These are phyloP conservation scores for Parazoanthus darwini DNA, from an alignment of 92 coral and sea anemone species.

Conservation along the genomic window DNA sequence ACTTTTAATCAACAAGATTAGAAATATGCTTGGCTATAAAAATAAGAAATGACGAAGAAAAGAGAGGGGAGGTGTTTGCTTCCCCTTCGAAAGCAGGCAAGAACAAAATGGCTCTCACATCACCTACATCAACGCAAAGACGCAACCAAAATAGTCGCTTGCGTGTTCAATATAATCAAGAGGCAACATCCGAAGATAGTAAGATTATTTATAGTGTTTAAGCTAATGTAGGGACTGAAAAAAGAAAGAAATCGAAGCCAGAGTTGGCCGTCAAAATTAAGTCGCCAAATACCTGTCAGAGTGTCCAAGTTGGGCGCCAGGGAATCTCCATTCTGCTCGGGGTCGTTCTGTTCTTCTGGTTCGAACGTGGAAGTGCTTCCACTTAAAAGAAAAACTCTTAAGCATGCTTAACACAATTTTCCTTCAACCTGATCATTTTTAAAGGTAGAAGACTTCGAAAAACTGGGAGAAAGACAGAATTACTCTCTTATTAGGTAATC, in stretches of 20 bases:
- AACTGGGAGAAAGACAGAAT: not conserved
- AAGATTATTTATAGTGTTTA: not conserved
- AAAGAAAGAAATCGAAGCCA: not conserved
- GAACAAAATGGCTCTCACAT: conserved; percentile 31
- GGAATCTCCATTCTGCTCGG: conserved; percentile 40
- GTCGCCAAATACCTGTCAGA: conserved; percentile 23
- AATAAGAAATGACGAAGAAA: not conserved
- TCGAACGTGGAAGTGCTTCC: not conserved
- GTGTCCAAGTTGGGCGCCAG: conserved; percentile 12
- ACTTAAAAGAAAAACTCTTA: not conserved
- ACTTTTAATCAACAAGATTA: not conserved
- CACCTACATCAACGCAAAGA: not conserved
- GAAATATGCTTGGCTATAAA: not conserved
- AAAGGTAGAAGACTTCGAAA: not conserved
- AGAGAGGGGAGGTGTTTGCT: not conserved
- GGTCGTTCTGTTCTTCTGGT: not conserved
- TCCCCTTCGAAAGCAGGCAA: not conserved
- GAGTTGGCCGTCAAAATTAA: not conserved
- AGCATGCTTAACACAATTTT: not conserved
- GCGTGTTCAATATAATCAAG: not conserved
- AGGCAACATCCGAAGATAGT: not conserved
- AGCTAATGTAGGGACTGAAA: not conserved
- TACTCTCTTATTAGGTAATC: conserved; percentile 7
- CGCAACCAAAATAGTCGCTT: not conserved
- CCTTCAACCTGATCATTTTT: not conserved